phyloP scores from a whole-genome alignment of 2,888 invertebrate genomes.

The Clostera curtula region DNA sequence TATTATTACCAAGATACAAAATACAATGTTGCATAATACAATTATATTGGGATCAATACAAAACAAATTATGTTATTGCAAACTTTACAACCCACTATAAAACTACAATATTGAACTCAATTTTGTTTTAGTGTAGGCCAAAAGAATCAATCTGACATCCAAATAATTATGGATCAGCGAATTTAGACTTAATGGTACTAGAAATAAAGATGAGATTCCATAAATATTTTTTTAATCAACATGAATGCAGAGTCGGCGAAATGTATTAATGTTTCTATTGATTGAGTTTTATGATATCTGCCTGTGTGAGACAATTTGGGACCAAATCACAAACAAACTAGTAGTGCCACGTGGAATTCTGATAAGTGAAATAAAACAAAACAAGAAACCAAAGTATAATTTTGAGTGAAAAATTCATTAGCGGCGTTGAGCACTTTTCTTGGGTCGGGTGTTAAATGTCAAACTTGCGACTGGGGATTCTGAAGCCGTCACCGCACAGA shows the following conservation, averaged over 20 bases:
- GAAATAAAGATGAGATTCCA: slow-evolving; percentile 4
- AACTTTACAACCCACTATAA: slow-evolving; percentile 4
- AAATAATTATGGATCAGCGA: neutral
- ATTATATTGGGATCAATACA: too few species aligned
- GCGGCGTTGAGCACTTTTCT: too few species aligned
- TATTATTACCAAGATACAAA: too few species aligned
- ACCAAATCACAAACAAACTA: neutral
- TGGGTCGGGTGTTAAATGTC: too few species aligned
- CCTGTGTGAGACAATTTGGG: slow-evolving; percentile 9
- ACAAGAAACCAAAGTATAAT: neutral
- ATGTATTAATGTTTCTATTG: slow-evolving; percentile 28
- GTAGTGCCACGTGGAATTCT: neutral
- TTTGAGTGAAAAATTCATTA: too few species aligned
- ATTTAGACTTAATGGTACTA: slow-evolving; percentile 6
- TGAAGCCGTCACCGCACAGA: too few species aligned
- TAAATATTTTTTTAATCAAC: slow-evolving; percentile 13
- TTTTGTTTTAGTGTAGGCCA: slow-evolving; percentile 16
- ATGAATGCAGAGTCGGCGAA: slow-evolving; percentile 23
- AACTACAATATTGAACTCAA: slow-evolving; percentile 12
- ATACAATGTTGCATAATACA: too few species aligned
- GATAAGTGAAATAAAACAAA: neutral
- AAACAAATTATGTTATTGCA: neutral
- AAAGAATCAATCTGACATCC: slow-evolving; percentile 19
- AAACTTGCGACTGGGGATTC: too few species aligned
- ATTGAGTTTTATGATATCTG: slow-evolving; percentile 26